Evolutionary conservation across 2,888 invertebrate genomes (phyloP), one percentile per base, ranked within the genome.

Genomic region (Drosophila anomelani): DNA sequence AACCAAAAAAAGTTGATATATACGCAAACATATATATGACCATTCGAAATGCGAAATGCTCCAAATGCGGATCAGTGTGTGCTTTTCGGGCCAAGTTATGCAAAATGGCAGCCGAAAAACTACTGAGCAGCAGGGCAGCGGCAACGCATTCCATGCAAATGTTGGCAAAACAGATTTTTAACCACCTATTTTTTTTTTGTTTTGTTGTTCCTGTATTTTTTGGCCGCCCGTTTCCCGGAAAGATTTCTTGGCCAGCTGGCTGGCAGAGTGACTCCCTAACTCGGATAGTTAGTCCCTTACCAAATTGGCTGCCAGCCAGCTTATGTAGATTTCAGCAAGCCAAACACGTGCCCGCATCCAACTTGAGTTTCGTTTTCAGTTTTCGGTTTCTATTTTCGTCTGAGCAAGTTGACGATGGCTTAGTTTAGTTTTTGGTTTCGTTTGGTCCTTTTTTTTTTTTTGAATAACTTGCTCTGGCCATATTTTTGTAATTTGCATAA

Each of bases 231-330:
- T 47, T 74, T 78, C 70, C 72, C 71, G 70, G 72, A 73, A 68
- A 74, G 72, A 70, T 77, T 85, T 83, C 84, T 87, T 83, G 86
- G 78, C 88, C 80, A 82, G 77, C 75, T 82, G 59, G 47, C 57
- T 74, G 64, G 43, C 57, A 66, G 53, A 55, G 41, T 73, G 61
- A 55, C 73, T 71, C 54, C 49, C 43, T 39, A 64, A 20, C 73
- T 58, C 79, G 64, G 75, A 88, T 86, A 88, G 84, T 88, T 86
- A 88, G 83, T 75, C 85, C 80, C 70, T 70, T 60, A 72, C 75
- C 74, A 80, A 85, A 87, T 85, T 85, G 85, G 89, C 89, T 81
- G 78, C 72, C 80, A 88, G 89, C 85, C 85, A 88, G 88, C 85
- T 85, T 88, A 84, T 85, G 85, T 71, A 81, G 89, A 84, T 84